phyloP scores from a whole-genome alignment of 1,140 invertebrate species.

The Hermetia illucens region DNA sequence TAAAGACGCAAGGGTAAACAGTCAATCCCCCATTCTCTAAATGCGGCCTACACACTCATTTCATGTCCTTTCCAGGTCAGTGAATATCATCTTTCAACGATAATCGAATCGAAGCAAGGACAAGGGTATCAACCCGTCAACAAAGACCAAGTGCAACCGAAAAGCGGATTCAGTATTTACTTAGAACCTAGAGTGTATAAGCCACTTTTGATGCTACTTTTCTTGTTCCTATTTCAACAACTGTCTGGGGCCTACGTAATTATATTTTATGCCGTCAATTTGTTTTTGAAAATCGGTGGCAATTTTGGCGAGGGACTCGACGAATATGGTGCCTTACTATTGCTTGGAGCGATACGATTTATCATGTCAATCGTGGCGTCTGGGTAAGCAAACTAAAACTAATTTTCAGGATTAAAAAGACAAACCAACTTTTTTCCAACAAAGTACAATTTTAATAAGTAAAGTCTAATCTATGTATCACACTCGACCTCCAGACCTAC shows the following conservation, averaged over 20 bases:
- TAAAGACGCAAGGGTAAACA: constrained; percentile 12
- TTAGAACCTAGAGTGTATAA: constrained; percentile 30
- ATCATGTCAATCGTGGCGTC: constrained; percentile 34
- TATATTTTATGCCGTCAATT: constrained; percentile 51
- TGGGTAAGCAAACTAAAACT: constrained; percentile 6
- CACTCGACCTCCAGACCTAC: too few relatives aligned
- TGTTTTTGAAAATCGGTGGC: constrained; percentile 35
- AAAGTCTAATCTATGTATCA: not conserved
- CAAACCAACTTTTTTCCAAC: not conserved
- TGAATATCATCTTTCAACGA: too few relatives aligned
- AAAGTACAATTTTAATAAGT: not conserved
- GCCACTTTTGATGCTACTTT: constrained; percentile 34
- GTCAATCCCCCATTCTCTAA: too few relatives aligned
- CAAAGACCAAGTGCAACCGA: too few relatives aligned
- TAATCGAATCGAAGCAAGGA: too few relatives aligned
- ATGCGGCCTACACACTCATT: too few relatives aligned
- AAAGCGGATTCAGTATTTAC: constrained; percentile 8
- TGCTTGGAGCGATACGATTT: constrained; percentile 37
- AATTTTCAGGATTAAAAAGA: constrained; percentile 1
- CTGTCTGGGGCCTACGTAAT: constrained; percentile 44
- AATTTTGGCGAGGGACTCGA: constrained; percentile 28
- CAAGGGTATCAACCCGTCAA: too few relatives aligned
- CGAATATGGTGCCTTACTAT: constrained; percentile 33
- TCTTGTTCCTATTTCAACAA: constrained; percentile 42
- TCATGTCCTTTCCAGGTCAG: too few relatives aligned